A percentile compares a stretch with the other conserved stretches of the same genome.
These are phyloP conservation scores for Galaxea fascicularis DNA, from an alignment of 92 coral and sea anemone species.

Conservation along the genomic window DNA sequence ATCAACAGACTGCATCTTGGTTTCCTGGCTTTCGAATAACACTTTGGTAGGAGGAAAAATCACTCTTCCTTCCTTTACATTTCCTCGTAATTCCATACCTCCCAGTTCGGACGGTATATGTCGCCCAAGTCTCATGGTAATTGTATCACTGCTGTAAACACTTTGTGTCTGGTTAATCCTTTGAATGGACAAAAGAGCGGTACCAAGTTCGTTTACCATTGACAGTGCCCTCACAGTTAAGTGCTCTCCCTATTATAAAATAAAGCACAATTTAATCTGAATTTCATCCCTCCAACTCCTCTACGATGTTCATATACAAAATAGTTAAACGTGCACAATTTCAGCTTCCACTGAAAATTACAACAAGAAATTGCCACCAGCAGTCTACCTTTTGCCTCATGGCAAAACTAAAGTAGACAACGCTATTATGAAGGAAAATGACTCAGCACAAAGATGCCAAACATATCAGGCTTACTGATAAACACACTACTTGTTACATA, in stretches of 20 bases:
- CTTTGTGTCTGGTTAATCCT: constrained; percentile 71
- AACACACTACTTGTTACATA: constrained; percentile 53
- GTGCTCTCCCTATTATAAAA: constrained; percentile 45
- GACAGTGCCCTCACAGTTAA: constrained; percentile 65
- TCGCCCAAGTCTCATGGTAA: constrained; percentile 69
- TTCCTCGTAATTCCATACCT: constrained; percentile 57
- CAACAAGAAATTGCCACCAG: too few species aligned
- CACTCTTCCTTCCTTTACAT: constrained; percentile 40
- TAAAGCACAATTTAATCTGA: not conserved
- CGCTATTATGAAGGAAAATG: too few species aligned
- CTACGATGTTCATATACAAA: too few species aligned
- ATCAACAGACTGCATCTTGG: constrained; percentile 55
- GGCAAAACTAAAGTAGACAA: too few species aligned
- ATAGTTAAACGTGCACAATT: too few species aligned
- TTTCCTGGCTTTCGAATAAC: constrained; percentile 50
- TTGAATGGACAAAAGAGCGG: constrained; percentile 65
- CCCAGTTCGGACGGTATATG: constrained; percentile 73
- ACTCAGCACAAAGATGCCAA: constrained; percentile 75
- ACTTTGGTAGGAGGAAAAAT: constrained; percentile 73
- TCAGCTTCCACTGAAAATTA: too few species aligned
- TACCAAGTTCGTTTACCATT: constrained; percentile 62
- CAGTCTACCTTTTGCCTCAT: too few species aligned
- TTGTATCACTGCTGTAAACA: constrained; percentile 55
- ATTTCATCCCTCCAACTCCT: too few species aligned
- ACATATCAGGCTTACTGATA: constrained; percentile 57